A percentile compares a stretch with the other conserved stretches of the same genome.
Evolutionary conservation across 1,140 invertebrate genomes (phyloP).

Genomic region (Plodia interpunctella): DNA sequence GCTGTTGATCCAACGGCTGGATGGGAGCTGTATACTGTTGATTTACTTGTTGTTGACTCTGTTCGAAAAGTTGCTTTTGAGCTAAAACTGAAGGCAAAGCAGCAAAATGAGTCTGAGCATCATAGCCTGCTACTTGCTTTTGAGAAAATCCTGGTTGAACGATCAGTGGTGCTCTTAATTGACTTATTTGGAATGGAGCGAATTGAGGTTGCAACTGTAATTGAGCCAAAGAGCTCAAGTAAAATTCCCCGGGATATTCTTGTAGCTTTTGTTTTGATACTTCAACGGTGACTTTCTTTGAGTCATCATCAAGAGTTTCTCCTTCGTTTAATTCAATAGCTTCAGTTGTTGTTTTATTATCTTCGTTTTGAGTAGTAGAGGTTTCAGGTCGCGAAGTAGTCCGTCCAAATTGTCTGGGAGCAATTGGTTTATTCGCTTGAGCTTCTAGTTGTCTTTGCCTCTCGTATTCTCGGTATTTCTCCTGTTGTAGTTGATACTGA

Average conservation of each 20-base stretch:
- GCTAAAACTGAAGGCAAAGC: conserved; percentile 59
- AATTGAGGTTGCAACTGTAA: conserved; percentile 53
- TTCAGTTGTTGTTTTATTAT: conserved; percentile 43
- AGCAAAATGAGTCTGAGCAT: conserved; percentile 55
- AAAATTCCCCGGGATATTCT: conserved; percentile 60
- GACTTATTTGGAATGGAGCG: conserved; percentile 45
- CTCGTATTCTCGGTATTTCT: conserved; percentile 48
- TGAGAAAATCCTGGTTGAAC: conserved; percentile 38
- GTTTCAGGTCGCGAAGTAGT: conserved; percentile 31
- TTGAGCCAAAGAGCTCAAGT: conserved; percentile 51
- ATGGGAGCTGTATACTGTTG: conserved; percentile 19
- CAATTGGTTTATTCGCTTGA: conserved; percentile 33
- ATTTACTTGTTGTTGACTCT: conserved; percentile 23
- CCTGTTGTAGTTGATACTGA: conserved; percentile 57
- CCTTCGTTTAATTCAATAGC: conserved; percentile 43
- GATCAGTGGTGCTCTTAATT: conserved; percentile 43
- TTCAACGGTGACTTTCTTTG: conserved; percentile 48
- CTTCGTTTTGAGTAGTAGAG: conserved; percentile 32
- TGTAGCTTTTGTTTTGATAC: conserved; percentile 61
- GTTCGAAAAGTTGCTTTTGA: conserved; percentile 45
- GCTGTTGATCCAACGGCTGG: conserved; percentile 31
- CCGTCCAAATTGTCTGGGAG: conserved; percentile 49
- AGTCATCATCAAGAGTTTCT: conserved; percentile 42
- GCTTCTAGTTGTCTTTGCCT: conserved; percentile 53
- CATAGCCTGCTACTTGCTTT: conserved; percentile 38